Evolutionary conservation across 2,797 vertebrate genomes (phyloP).

Genomic region (Pristis pectinata): DNA sequence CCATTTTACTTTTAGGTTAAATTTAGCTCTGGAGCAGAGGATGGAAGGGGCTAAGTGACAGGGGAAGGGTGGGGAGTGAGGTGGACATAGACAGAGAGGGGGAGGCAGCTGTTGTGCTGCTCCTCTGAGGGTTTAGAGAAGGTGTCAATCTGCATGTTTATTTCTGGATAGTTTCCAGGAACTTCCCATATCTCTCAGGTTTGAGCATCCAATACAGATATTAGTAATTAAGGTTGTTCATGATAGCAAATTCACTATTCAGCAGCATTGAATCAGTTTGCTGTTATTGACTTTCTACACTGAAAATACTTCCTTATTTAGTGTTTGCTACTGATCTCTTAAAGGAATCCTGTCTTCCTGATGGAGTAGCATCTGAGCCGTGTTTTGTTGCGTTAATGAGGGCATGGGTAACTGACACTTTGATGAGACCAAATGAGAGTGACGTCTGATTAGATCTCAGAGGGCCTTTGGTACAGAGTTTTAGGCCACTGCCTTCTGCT

Average conservation of each 20-base stretch:
- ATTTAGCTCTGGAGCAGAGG: background rate
- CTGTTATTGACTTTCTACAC: background rate
- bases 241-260: background rate
- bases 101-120: background rate
- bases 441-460: background rate
- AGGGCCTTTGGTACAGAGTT: background rate
- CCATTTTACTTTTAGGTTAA: background rate
- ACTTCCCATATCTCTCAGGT: background rate
- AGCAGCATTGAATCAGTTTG: background rate
- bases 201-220: background rate
- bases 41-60: background rate
- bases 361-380: background rate
- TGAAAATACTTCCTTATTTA: background rate
- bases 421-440: background rate
- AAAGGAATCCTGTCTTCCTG: background rate
- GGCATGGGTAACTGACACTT: background rate
- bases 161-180: background rate
- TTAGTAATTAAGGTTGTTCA: background rate
- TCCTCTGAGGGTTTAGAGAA: background rate
- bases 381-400: background rate
- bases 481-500: background rate
- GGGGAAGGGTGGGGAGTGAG: background rate
- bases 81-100: background rate
- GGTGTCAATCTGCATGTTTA: background rate
- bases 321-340: background rate